Conservation (phyloP, 2,113 vertebrate species). For the Eleginops maclovinus region DNA sequence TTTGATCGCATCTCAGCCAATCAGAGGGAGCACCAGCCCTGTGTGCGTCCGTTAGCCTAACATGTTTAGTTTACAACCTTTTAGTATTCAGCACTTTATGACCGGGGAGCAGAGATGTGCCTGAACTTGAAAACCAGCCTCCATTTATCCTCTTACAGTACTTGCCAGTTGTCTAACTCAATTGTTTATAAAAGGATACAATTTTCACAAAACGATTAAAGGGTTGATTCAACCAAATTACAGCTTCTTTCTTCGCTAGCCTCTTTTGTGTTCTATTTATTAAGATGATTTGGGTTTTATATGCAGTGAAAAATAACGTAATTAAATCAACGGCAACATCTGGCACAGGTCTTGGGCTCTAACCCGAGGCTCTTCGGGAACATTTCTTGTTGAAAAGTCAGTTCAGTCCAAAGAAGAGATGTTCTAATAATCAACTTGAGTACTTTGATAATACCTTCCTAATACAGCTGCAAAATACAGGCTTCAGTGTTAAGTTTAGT, state of each 20-base stretch:
- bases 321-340: background rate
- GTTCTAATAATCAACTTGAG: background rate
- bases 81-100: background rate
- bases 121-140: constrained; percentile 36
- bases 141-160: background rate
- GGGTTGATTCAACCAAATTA: background rate
- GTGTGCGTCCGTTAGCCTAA: background rate
- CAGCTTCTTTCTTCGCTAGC: background rate
- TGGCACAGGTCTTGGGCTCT: background rate
- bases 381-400: background rate
- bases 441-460: background rate
- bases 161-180: background rate
- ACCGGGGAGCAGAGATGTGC: constrained; percentile 29
- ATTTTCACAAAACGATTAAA: background rate
- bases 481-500: too few species aligned
- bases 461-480: background rate
- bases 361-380: background rate
- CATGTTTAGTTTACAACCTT: background rate
- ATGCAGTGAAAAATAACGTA: background rate
- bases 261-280: background rate
- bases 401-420: background rate
- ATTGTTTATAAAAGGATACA: background rate
- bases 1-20: constrained; percentile 1
- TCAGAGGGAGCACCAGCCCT: background rate
- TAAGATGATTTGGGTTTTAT: background rate